A percentile compares a stretch with the other conserved stretches of the same genome.
Evolutionary conservation across 2,888 invertebrate genomes (phyloP).

Genomic region (Cenopis cana): DNA sequence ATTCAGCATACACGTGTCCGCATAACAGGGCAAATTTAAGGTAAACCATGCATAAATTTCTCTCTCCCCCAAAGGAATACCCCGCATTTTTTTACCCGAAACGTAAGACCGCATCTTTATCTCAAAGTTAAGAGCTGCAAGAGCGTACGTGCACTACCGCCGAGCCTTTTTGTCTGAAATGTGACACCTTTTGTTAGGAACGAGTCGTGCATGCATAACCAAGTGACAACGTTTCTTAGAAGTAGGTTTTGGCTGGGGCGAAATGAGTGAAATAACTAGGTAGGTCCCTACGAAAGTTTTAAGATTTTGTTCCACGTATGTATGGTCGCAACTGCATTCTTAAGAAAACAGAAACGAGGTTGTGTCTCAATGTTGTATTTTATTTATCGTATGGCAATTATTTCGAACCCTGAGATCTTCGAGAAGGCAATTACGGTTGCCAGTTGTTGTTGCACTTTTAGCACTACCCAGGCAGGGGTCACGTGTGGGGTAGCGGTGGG

Average conservation of each 20-base stretch:
- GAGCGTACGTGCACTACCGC: conserved; percentile 50
- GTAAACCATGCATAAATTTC: conserved; percentile 36
- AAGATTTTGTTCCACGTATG: not conserved
- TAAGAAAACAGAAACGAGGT: not conserved
- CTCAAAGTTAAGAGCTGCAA: conserved; percentile 45
- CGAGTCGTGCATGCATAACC: conserved; percentile 49
- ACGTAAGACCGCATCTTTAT: conserved; percentile 43
- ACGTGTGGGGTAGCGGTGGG: too few species aligned
- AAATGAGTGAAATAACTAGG: not conserved
- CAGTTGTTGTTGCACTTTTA: too few species aligned
- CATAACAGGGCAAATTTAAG: conserved; percentile 23
- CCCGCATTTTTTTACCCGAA: conserved; percentile 31
- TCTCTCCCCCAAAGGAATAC: conserved; percentile 16
- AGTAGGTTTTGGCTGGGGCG: conserved; percentile 8
- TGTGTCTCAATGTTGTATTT: too few species aligned
- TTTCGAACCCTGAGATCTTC: too few species aligned
- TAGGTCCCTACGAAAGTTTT: not conserved
- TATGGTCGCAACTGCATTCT: not conserved
- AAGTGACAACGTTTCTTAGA: conserved; percentile 36
- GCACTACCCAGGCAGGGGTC: too few species aligned
- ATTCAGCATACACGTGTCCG: conserved; percentile 7
- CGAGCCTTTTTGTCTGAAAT: conserved; percentile 51
- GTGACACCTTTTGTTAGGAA: conserved; percentile 53
- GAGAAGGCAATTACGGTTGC: too few species aligned
- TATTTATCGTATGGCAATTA: too few species aligned